These are phyloP conservation scores for Erebia palarica DNA, from an alignment of 2,888 invertebrate species.

Conservation along the genomic window DNA sequence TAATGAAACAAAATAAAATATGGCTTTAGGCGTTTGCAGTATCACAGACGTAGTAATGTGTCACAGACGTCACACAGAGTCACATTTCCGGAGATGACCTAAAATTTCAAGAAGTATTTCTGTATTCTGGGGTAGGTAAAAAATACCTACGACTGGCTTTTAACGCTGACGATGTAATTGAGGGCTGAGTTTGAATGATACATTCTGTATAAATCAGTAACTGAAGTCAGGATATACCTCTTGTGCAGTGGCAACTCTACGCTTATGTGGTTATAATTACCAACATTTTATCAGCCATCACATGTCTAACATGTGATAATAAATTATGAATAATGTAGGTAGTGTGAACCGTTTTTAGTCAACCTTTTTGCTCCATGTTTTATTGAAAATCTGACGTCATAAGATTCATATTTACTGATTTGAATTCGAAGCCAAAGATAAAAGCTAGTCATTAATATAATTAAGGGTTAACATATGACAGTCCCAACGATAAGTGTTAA, in stretches of 20 bases:
- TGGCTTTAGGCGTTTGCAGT: too few relatives aligned
- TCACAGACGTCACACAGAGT: too few relatives aligned
- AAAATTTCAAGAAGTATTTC: too few relatives aligned
- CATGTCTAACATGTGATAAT: background rate
- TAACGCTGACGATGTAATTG: too few relatives aligned
- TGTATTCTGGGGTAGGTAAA: too few relatives aligned
- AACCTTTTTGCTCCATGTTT: slow-evolving; percentile 2
- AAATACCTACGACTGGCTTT: too few relatives aligned
- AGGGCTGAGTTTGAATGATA: too few relatives aligned
- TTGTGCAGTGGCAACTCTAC: background rate
- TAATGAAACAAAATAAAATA: too few relatives aligned
- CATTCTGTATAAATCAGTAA: background rate
- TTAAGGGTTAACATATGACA: slow-evolving; percentile 25
- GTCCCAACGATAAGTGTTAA: slow-evolving; percentile 17
- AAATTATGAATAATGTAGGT: slow-evolving; percentile 1
- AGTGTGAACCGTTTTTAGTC: slow-evolving; percentile 1
- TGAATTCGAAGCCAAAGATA: slow-evolving; percentile 22
- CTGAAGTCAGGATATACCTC: background rate
- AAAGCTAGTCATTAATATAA: slow-evolving; percentile 26
- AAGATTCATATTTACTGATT: slow-evolving; percentile 17
- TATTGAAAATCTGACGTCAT: slow-evolving; percentile 1
- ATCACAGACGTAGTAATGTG: too few relatives aligned
- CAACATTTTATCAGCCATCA: background rate
- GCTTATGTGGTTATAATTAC: background rate
- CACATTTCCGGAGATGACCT: too few relatives aligned